Conservation (phyloP, 2,797 vertebrate species). For the Sebastolobus altivelis region DNA sequence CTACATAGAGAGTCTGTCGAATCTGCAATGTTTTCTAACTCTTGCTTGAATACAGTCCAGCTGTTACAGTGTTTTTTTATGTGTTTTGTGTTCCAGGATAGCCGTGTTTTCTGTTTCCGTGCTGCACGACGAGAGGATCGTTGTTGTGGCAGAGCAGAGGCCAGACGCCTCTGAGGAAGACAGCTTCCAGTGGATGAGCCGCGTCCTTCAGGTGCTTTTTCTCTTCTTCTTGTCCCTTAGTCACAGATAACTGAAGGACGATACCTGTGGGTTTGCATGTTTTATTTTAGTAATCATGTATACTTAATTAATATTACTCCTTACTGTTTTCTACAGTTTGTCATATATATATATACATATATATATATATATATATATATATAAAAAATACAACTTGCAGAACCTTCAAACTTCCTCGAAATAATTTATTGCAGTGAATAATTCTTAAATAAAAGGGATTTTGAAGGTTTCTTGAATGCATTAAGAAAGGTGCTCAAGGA, state of each 20-base stretch:
- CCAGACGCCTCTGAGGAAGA: slow-evolving; percentile 97
- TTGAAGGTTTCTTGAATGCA: background rate
- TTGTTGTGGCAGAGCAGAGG: slow-evolving; percentile 96
- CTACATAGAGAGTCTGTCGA: background rate
- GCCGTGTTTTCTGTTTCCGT: slow-evolving; percentile 96
- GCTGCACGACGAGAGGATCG: slow-evolving; percentile 94
- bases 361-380: too few relatives aligned
- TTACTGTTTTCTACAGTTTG: background rate
- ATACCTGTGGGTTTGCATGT: background rate
- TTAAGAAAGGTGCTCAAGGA: background rate
- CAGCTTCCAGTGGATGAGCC: slow-evolving; percentile 99
- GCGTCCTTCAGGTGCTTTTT: slow-evolving; percentile 92
- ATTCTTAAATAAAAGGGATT: background rate
- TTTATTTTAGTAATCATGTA: background rate
- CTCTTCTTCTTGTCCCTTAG: background rate
- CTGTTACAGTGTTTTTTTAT: slow-evolving; percentile 12
- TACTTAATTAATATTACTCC: background rate
- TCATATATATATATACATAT: too few relatives aligned
- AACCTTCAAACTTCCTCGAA: background rate
- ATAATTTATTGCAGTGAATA: background rate
- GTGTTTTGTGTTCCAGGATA: slow-evolving; percentile 86
- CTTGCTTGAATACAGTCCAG: background rate
- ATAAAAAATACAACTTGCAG: too few relatives aligned
- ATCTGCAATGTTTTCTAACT: background rate
- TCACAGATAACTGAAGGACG: background rate